Evolutionary conservation across 1,140 invertebrate species (phyloP).

Genomic region (Rhagoletis pomonella): DNA sequence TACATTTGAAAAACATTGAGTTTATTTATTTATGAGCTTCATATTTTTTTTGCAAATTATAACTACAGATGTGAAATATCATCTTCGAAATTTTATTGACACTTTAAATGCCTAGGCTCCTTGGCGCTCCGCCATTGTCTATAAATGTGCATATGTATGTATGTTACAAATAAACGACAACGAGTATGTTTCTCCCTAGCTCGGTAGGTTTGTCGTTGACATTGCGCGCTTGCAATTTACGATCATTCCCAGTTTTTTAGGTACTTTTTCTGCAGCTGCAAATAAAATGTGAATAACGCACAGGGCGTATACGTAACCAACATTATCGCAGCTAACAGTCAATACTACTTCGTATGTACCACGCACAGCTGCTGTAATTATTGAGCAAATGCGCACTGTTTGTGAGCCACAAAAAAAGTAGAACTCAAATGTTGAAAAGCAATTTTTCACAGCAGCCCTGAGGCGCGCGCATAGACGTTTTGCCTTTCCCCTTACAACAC

Average conservation of each 20-base stretch:
- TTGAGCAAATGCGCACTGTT: neutral
- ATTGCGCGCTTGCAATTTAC: neutral
- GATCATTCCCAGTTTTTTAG: neutral
- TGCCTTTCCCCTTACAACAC: neutral
- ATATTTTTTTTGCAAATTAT: too few relatives aligned
- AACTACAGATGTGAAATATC: too few relatives aligned
- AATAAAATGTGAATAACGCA: neutral
- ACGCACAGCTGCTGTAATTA: neutral
- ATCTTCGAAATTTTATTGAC: too few relatives aligned
- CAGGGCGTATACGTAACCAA: neutral
- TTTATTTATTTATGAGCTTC: too few relatives aligned
- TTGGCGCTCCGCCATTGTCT: too few relatives aligned
- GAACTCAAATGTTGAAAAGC: neutral
- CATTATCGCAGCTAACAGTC: neutral
- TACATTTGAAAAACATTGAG: too few relatives aligned
- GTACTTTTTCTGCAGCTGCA: neutral
- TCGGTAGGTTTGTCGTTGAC: neutral
- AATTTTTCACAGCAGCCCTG: neutral
- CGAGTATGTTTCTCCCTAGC: too few relatives aligned
- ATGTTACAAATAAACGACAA: too few relatives aligned
- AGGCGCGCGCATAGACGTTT: neutral
- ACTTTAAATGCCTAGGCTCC: too few relatives aligned
- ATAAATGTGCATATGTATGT: too few relatives aligned
- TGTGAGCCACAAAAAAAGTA: neutral
- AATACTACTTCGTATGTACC: too few relatives aligned